Evolutionary conservation across 92 coral and sea anemone genomes (phyloP).

Genomic region (Umimayanthus kanabou): DNA sequence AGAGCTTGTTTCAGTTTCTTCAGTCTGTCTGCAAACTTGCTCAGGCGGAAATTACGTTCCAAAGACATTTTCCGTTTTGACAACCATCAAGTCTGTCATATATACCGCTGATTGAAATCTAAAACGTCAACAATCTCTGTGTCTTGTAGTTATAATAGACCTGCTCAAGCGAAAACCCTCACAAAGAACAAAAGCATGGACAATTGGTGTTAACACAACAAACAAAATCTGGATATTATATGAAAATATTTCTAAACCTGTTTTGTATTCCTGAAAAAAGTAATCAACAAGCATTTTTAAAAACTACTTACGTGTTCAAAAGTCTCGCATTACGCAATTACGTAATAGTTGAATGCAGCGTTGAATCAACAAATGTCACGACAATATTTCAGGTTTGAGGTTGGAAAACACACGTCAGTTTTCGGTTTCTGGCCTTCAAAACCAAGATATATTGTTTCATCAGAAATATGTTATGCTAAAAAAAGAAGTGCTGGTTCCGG

Average conservation of each 20-base stretch:
- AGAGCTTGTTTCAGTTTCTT: conserved; percentile 40
- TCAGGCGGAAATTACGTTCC: conserved; percentile 38
- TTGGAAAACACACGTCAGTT: too few species aligned
- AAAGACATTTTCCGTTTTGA: conserved; percentile 1
- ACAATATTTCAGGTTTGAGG: too few species aligned
- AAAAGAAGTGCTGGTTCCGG: too few species aligned
- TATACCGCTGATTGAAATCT: background rate
- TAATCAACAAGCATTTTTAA: background rate
- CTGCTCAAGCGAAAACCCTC: conserved; percentile 20
- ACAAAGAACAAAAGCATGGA: background rate
- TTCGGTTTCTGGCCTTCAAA: too few species aligned
- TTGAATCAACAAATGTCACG: too few species aligned
- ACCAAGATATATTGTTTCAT: too few species aligned
- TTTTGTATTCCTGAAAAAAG: background rate
- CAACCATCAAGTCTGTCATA: conserved; percentile 18
- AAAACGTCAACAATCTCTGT: background rate
- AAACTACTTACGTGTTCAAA: too few species aligned
- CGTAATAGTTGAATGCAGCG: too few species aligned
- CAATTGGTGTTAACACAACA: conserved; percentile 20
- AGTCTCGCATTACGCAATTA: too few species aligned
- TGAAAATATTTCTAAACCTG: conserved; percentile 3
- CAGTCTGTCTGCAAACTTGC: conserved; percentile 19
- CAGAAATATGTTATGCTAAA: too few species aligned
- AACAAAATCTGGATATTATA: conserved; percentile 4
- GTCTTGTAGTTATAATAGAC: background rate